Conservation (phyloP, 1,140 invertebrate genomes). For the Cataglyphis hispanica region DNA sequence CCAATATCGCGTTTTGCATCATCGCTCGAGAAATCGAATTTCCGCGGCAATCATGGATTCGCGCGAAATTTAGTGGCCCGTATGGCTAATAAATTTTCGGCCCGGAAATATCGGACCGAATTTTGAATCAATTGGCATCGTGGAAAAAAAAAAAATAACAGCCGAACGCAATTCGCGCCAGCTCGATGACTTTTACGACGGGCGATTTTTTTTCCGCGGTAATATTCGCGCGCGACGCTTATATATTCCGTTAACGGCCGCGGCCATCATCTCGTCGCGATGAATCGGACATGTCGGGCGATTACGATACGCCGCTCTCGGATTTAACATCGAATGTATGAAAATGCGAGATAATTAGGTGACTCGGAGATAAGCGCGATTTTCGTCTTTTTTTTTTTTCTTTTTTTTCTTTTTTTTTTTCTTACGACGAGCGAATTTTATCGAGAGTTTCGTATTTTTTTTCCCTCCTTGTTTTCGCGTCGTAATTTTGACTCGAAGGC, state of each 20-base stretch:
- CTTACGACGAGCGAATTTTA: conserved; percentile 34
- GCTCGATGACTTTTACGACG: conserved; percentile 60
- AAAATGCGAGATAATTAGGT: conserved; percentile 27
- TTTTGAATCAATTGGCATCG: conserved; percentile 61
- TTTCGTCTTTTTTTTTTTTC: background rate
- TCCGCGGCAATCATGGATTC: conserved; percentile 40
- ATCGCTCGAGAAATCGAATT: conserved; percentile 55
- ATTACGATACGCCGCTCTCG: conserved; percentile 27
- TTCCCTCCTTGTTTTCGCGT: background rate
- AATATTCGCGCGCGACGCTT: conserved; percentile 20
- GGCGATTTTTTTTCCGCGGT: conserved; percentile 35
- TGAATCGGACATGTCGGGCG: conserved; percentile 22
- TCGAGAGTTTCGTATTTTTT: background rate
- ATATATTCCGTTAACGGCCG: conserved; percentile 38
- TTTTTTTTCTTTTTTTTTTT: background rate
- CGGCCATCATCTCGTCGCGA: conserved; percentile 20
- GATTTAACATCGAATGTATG: background rate
- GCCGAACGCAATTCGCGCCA: conserved; percentile 35
- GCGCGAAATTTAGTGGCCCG: conserved; percentile 56
- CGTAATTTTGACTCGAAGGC: conserved; percentile 19
- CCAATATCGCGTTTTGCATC: conserved; percentile 27
- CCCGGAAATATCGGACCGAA: conserved; percentile 34
- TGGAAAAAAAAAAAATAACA: conserved; percentile 22
- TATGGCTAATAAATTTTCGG: conserved; percentile 52
- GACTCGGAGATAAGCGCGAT: background rate